Conservation (phyloP, 2,888 invertebrate genomes). For the Hololepta plana region DNA sequence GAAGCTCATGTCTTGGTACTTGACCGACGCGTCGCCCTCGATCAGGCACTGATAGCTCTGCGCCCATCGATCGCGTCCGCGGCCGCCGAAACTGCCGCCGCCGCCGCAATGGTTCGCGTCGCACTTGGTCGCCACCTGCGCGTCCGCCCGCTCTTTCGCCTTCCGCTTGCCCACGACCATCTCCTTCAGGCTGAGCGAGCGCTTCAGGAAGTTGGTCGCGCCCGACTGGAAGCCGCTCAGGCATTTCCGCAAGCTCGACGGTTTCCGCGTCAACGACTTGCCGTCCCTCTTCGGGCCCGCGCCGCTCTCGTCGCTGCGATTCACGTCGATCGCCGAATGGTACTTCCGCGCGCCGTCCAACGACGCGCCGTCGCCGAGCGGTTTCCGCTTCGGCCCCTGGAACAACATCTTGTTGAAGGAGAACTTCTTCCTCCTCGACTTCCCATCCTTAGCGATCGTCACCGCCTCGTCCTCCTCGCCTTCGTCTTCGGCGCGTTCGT, state of each 20-base stretch:
- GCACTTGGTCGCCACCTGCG: constrained; percentile 20
- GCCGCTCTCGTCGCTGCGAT: constrained; percentile 10
- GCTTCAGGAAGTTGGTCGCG: constrained; percentile 18
- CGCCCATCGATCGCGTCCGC: no score
- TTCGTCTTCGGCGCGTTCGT: no score
- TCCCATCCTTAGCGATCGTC: background rate
- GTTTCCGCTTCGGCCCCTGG: constrained; percentile 5
- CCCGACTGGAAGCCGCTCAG: constrained; percentile 16
- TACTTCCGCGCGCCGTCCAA: constrained; percentile 7
- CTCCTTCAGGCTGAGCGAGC: constrained; percentile 24
- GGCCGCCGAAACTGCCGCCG: no score
- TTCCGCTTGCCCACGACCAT: constrained; percentile 17
- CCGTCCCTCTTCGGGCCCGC: constrained; percentile 3
- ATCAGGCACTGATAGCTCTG: constrained; percentile 33
- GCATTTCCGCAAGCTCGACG: constrained; percentile 21
- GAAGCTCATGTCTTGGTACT: constrained; percentile 36
- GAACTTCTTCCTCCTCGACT: background rate
- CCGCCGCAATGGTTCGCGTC: no score
- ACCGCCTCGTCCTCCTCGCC: background rate
- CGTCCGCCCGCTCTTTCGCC: constrained; percentile 15
- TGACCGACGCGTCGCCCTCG: constrained; percentile 35
- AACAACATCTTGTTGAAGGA: constrained; percentile 9
- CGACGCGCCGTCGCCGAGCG: constrained; percentile 4
- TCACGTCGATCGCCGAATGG: constrained; percentile 16
- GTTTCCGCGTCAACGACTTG: constrained; percentile 13